Percentiles rank a stretch among this genome's conserved stretches.
Evolutionary conservation across 2,113 vertebrate genomes (phyloP).

Genomic region (Clarias macrocephalus): DNA sequence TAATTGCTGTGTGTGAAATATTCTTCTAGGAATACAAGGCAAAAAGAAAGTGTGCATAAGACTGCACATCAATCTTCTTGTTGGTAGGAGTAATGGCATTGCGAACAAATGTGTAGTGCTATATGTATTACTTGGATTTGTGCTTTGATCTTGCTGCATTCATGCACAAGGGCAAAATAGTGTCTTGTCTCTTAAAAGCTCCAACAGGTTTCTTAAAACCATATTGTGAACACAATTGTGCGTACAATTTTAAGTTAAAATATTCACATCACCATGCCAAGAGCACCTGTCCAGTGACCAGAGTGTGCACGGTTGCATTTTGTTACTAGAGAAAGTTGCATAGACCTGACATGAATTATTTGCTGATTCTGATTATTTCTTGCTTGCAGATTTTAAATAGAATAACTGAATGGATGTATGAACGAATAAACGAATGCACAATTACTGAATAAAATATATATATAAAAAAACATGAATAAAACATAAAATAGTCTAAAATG

Average conservation of each 20-base stretch:
- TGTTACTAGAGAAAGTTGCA: neutral
- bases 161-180: neutral
- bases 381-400: neutral
- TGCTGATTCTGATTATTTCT: neutral
- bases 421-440: neutral
- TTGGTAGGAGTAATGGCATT: no score
- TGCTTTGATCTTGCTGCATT: neutral
- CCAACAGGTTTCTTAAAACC: neutral
- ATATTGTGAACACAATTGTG: neutral
- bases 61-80: neutral
- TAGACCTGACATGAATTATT: constrained; percentile 8
- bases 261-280: constrained; percentile 7
- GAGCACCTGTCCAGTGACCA: neutral
- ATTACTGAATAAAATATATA: no score
- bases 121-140: neutral
- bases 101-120: neutral
- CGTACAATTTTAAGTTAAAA: neutral
- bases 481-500: neutral
- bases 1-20: neutral
- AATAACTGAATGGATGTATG: neutral
- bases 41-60: neutral
- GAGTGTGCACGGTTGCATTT: neutral
- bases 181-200: neutral
- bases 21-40: neutral
- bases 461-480: neutral